phyloP scores from a whole-genome alignment of 2,113 vertebrate species.

The Entelurus aequoreus region DNA sequence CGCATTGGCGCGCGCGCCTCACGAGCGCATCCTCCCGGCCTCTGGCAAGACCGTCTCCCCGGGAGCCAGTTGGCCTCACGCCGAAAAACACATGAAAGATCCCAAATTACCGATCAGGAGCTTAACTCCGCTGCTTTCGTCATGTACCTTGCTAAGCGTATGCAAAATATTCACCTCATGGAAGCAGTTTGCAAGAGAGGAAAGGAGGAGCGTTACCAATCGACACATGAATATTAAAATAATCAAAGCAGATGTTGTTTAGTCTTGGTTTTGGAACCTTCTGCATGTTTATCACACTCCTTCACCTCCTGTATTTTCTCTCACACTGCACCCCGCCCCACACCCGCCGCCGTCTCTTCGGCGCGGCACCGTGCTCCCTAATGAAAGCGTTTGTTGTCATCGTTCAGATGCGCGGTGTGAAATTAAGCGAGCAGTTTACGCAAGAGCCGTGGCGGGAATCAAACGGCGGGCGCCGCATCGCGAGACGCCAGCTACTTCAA shows the following conservation, averaged over 20 bases:
- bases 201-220: slow-evolving; percentile 59
- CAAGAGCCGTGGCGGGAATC: slow-evolving; percentile 83
- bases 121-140: slow-evolving; percentile 32
- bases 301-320: slow-evolving; percentile 57
- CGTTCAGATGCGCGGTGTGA: slow-evolving; percentile 79
- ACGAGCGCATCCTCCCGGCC: slow-evolving; percentile 25
- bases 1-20: slow-evolving; percentile 10
- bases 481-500: slow-evolving; percentile 81
- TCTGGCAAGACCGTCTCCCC: slow-evolving; percentile 27
- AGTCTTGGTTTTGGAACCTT: slow-evolving; percentile 63
- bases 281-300: slow-evolving; percentile 58
- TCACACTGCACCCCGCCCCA: slow-evolving; percentile 28
- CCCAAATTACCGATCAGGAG: slow-evolving; percentile 48
- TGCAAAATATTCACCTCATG: slow-evolving; percentile 53
- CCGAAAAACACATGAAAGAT: slow-evolving; percentile 49
- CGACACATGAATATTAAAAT: slow-evolving; percentile 67
- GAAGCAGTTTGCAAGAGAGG: slow-evolving; percentile 23
- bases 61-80: slow-evolving; percentile 37
- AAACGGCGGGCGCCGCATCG: slow-evolving; percentile 74
- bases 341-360: slow-evolving; percentile 68
- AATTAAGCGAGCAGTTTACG: slow-evolving; percentile 85
- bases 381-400: slow-evolving; percentile 84
- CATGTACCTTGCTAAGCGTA: slow-evolving; percentile 37
- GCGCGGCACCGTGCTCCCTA: slow-evolving; percentile 69
- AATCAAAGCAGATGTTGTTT: slow-evolving; percentile 58